These are phyloP conservation scores for Novumbra hubbsi DNA, from an alignment of 2,797 vertebrate genomes.

Conservation along the genomic window DNA sequence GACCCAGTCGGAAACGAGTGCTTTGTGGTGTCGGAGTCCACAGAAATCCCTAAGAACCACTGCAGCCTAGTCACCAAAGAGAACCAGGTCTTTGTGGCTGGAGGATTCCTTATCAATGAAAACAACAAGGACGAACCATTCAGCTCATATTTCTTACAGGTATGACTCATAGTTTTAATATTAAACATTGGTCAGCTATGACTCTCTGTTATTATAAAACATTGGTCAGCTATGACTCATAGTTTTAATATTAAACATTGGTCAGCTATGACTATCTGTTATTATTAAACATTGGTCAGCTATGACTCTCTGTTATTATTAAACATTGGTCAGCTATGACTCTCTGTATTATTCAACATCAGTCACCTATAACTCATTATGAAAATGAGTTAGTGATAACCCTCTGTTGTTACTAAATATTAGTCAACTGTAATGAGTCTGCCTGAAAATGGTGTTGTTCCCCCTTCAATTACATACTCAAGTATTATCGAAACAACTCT, in stretches of 20 bases:
- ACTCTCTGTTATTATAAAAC: neutral
- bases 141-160: slow-evolving; percentile 97
- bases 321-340: neutral
- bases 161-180: slow-evolving; percentile 49
- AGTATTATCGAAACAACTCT: too few species aligned
- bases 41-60: slow-evolving; percentile 94
- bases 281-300: neutral
- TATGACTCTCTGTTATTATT: neutral
- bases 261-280: neutral
- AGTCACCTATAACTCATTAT: neutral
- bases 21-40: slow-evolving; percentile 88
- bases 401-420: neutral
- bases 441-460: too few species aligned
- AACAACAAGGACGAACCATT: slow-evolving; percentile 89
- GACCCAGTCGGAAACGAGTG: slow-evolving; percentile 89
- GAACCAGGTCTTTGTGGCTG: slow-evolving; percentile 94
- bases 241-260: neutral
- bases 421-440: neutral
- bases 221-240: neutral
- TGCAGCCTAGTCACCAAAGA: slow-evolving; percentile 89
- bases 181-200: neutral
- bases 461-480: too few species aligned
- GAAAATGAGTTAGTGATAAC: neutral
- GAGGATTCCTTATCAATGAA: slow-evolving; percentile 89
- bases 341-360: neutral